Evolutionary conservation across 2,888 invertebrate genomes (phyloP).

Genomic region (Aphrophora alni): DNA sequence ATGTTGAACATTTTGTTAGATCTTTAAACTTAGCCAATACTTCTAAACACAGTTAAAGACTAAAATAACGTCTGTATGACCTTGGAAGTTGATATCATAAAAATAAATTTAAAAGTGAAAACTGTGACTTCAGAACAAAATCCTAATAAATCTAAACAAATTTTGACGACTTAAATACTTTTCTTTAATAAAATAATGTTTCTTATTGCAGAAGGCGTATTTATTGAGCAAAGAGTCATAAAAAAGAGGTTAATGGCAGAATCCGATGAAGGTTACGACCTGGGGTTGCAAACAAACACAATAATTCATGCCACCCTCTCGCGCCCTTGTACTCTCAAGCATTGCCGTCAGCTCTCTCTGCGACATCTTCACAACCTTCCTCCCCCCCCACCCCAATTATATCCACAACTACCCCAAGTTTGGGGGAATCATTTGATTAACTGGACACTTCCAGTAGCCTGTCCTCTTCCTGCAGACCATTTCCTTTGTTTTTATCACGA

Average conservation of each 20-base stretch:
- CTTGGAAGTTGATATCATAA: no score
- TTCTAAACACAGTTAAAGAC: no score
- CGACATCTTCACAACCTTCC: neutral
- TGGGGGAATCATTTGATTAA: neutral
- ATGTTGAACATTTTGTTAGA: no score
- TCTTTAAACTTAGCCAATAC: no score
- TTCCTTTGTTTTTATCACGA: neutral
- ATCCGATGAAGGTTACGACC: neutral
- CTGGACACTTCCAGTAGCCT: neutral
- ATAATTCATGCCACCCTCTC: neutral
- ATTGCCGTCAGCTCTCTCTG: neutral
- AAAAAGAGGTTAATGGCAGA: neutral
- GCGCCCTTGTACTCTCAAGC: neutral
- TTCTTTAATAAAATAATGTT: neutral
- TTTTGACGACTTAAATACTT: neutral
- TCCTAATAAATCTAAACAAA: neutral
- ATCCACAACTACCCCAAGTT: neutral
- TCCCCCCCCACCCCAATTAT: no score
- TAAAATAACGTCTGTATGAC: no score
- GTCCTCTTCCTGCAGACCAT: neutral
- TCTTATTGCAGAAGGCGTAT: neutral
- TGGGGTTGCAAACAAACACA: constrained; percentile 3
- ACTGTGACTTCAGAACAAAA: no score
- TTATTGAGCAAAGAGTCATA: neutral
- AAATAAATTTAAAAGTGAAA: no score